These are phyloP conservation scores for Cephalopterus ornatus DNA, from an alignment of 2,113 vertebrate species.

Conservation along the genomic window DNA sequence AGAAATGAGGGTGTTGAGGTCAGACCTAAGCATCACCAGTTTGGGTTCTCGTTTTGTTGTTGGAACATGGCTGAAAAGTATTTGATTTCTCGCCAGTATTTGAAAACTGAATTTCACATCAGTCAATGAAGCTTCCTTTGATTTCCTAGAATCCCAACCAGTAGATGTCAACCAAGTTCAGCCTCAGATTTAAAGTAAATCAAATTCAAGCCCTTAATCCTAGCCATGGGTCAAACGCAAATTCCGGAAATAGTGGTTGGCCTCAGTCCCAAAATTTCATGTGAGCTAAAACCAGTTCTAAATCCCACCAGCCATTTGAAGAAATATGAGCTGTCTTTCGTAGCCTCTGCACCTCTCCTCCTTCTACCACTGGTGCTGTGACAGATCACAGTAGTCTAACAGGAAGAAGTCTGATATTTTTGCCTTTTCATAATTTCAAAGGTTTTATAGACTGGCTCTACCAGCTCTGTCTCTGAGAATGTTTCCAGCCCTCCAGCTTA, in stretches of 20 bases:
- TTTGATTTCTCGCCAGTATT: not conserved
- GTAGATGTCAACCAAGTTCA: slow-evolving; percentile 32
- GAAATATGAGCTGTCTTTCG: not conserved
- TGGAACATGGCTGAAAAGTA: not conserved
- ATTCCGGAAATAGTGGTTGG: not conserved
- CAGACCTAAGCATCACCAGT: not conserved
- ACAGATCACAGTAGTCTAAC: not conserved
- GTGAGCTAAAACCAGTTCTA: slow-evolving; percentile 4
- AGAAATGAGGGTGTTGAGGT: slow-evolving; percentile 38
- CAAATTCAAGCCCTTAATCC: slow-evolving; percentile 29
- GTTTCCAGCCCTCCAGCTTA: not conserved
- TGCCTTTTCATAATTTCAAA: slow-evolving; percentile 2
- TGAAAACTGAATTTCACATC: not conserved
- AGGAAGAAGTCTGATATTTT: not conserved
- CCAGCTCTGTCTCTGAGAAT: not conserved
- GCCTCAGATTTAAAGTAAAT: slow-evolving; percentile 5
- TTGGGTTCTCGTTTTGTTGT: not conserved
- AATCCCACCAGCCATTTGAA: slow-evolving; percentile 10
- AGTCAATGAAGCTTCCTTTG: not conserved
- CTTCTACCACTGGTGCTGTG: not conserved
- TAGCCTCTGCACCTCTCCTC: not conserved
- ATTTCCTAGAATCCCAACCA: slow-evolving; percentile 18
- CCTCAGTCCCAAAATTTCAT: not conserved
- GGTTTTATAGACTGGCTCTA: not conserved
- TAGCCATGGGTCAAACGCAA: not conserved